These are phyloP conservation scores for Danio rerio DNA, from an alignment of 2,113 vertebrate species.

Conservation along the genomic window GRCz12tu NC_133181.1:6168001-6168500, in stretches of 20 bases:
- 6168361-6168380: conserved; percentile 36
- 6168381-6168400: conserved; percentile 24
- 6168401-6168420: background rate
- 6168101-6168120: background rate
- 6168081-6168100: background rate
- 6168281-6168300: conserved; percentile 34
- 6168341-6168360: conserved; percentile 17
- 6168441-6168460: background rate
- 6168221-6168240: conserved; percentile 37
- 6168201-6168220: conserved; percentile 36
- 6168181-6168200: conserved; percentile 40
- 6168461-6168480: conserved; percentile 9
- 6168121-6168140: conserved; percentile 34
- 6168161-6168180: conserved; percentile 36
- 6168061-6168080: background rate
- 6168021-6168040: background rate
- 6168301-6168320: background rate
- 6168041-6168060: conserved; percentile 28
- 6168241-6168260: conserved; percentile 51
- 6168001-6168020: background rate
- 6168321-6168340: conserved; percentile 44
- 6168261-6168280: conserved; percentile 43
- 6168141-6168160: conserved; percentile 45
- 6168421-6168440: conserved; percentile 31
- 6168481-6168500: conserved; percentile 49